Percentiles rank a stretch among this genome's conserved stretches.
phyloP scores from a whole-genome alignment of 2,113 vertebrate species.

The Mormyrus iriodes region DNA sequence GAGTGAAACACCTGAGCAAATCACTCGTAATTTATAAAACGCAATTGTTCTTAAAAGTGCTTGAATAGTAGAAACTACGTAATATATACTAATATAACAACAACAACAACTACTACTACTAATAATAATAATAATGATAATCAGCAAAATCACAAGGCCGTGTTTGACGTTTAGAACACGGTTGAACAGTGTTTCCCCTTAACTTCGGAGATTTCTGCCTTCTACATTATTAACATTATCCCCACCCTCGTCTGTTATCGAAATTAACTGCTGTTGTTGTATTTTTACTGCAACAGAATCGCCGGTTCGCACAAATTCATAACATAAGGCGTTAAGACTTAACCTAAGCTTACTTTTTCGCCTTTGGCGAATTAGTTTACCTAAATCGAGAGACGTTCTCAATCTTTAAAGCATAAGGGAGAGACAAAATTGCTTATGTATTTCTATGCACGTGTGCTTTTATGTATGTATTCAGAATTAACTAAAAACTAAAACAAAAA shows the following conservation, averaged over 20 bases:
- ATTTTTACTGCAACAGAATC: neutral
- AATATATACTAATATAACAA: neutral
- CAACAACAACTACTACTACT: neutral
- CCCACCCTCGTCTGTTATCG: neutral
- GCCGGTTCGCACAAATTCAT: neutral
- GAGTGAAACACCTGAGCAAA: neutral
- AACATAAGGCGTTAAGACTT: neutral
- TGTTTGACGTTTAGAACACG: neutral
- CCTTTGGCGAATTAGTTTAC: neutral
- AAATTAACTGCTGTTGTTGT: neutral
- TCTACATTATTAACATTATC: neutral
- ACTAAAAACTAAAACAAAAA: neutral
- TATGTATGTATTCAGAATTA: neutral
- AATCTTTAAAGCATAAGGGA: neutral
- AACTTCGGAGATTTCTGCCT: neutral
- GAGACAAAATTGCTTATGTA: neutral
- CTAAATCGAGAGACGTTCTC: neutral
- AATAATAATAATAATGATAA: neutral
- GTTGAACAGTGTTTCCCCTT: neutral
- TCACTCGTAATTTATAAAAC: neutral
- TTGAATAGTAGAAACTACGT: neutral
- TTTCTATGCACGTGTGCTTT: neutral
- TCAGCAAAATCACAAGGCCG: neutral
- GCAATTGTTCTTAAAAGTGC: neutral
- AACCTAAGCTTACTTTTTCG: neutral